phyloP scores from a whole-genome alignment of 2,113 vertebrate species.

The Lepidothrix coronata region DNA sequence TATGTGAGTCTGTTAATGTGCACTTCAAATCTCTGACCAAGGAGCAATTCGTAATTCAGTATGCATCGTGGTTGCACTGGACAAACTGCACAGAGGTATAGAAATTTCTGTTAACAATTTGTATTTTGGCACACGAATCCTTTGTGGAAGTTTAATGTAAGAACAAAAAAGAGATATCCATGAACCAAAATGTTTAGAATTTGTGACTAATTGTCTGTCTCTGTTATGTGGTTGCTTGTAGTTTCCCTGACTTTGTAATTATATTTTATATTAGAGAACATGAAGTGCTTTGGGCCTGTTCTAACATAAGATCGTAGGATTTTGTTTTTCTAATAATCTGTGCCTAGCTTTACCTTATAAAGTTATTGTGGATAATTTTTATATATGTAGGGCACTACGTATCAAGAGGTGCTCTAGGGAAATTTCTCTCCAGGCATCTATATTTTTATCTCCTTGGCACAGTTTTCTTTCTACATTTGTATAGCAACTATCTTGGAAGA shows the following conservation, averaged over 20 bases:
- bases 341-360: not conserved
- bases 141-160: not conserved
- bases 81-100: slow-evolving; percentile 74
- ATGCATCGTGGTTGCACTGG: slow-evolving; percentile 71
- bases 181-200: not conserved
- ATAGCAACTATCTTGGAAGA: not conserved
- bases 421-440: not conserved
- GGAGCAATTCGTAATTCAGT: slow-evolving; percentile 60
- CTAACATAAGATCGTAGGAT: not conserved
- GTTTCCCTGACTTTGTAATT: not conserved
- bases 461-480: not conserved
- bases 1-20: slow-evolving; percentile 71
- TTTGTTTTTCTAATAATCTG: not conserved
- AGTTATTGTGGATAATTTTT: not conserved
- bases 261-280: not conserved
- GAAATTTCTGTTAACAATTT: not conserved
- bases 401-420: not conserved
- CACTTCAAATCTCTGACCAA: slow-evolving; percentile 64
- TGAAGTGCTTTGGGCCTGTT: not conserved
- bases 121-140: not conserved
- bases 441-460: not conserved
- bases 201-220: not conserved
- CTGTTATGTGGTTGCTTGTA: not conserved
- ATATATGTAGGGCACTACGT: not conserved
- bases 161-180: not conserved